Conservation (phyloP, 2,888 invertebrate species). For the Cremastobaeus sp. region DNA sequence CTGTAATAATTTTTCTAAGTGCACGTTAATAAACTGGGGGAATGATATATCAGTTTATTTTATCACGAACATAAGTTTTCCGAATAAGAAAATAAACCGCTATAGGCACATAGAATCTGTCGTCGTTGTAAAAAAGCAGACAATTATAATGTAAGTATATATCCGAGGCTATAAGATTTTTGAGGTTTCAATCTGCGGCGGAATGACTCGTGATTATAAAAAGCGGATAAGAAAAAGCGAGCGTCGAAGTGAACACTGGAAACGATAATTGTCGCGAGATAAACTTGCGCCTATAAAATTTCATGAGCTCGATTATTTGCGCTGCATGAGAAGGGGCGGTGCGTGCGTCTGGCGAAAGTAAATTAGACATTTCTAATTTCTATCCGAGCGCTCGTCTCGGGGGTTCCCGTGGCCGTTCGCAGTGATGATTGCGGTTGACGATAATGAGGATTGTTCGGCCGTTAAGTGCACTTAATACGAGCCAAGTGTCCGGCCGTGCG, state of each 20-base stretch:
- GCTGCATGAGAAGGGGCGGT: conserved; percentile 22
- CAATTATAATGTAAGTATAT: too few species aligned
- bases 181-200: not conserved
- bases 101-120: too few species aligned
- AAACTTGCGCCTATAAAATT: conserved; percentile 24
- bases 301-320: conserved; percentile 12
- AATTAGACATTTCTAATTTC: conserved; percentile 49
- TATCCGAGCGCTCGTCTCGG: conserved; percentile 20
- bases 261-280: conserved; percentile 8
- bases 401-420: conserved; percentile 12
- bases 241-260: not conserved
- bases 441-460: conserved; percentile 54
- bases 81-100: too few species aligned
- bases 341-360: conserved; percentile 29
- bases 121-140: too few species aligned
- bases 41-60: too few species aligned
- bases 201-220: not conserved
- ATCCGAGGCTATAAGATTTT: too few species aligned
- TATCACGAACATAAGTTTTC: too few species aligned
- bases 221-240: not conserved
- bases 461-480: conserved; percentile 56
- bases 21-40: too few species aligned
- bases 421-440: conserved; percentile 32
- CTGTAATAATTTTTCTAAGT: too few species aligned
- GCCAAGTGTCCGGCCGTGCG: conserved; percentile 43